Evolutionary conservation across 2,888 invertebrate genomes (phyloP).

Genomic region (Heliconius aoede): DNA sequence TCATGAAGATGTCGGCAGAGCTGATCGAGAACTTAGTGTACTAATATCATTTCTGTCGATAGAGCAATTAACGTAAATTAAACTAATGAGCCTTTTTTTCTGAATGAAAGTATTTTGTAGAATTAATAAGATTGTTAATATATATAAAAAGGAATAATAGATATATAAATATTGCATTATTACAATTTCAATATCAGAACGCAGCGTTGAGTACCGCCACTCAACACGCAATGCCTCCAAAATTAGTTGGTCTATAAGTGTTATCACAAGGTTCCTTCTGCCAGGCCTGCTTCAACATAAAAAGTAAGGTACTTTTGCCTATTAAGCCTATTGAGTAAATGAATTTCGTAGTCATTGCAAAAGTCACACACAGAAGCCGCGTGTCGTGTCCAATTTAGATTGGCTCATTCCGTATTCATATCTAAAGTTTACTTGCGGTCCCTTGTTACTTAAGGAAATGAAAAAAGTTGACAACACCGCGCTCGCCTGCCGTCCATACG

Average conservation of each 20-base stretch:
- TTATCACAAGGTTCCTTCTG: too few species aligned
- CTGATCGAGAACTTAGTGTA: conserved; percentile 41
- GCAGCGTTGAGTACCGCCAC: too few species aligned
- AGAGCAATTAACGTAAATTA: background rate
- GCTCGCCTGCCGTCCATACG: conserved; percentile 33
- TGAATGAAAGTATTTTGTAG: too few species aligned
- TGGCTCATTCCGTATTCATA: conserved; percentile 40
- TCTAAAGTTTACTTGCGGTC: conserved; percentile 34
- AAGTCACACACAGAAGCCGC: conserved; percentile 26
- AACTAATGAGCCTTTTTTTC: background rate
- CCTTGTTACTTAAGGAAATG: conserved; percentile 46
- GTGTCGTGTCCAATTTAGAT: conserved; percentile 27
- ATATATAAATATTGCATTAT: too few species aligned
- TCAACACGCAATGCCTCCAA: too few species aligned
- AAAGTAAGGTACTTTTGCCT: too few species aligned
- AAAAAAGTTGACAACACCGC: conserved; percentile 45
- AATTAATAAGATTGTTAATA: too few species aligned
- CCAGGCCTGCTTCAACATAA: too few species aligned
- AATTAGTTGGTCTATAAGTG: too few species aligned
- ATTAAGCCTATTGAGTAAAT: background rate
- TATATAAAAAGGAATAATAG: too few species aligned
- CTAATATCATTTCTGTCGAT: background rate
- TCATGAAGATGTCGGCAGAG: conserved; percentile 66
- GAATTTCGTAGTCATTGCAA: conserved; percentile 21
- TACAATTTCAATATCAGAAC: too few species aligned